Evolutionary conservation across 1,140 invertebrate genomes (phyloP).

Genomic region (Sarcophaga bullata): DNA sequence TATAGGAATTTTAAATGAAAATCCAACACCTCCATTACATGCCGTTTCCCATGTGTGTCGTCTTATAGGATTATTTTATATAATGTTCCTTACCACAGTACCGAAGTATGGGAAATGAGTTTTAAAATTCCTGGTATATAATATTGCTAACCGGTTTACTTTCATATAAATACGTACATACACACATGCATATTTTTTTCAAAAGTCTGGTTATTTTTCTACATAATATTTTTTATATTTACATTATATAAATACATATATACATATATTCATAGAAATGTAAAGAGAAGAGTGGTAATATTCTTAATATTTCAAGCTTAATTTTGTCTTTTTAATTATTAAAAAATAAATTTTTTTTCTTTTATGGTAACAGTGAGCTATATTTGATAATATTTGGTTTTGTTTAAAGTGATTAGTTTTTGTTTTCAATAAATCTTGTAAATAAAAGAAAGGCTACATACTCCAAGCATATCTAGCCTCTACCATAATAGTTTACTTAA

Average conservation of each 20-base stretch:
- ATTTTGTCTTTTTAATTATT: no score
- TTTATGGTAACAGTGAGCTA: not conserved
- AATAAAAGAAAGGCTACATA: no score
- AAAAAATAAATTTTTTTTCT: not conserved
- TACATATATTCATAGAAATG: not conserved
- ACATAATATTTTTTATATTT: constrained; percentile 31
- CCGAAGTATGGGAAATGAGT: constrained; percentile 60
- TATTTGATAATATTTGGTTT: not conserved
- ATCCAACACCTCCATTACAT: constrained; percentile 49
- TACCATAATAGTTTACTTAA: no score
- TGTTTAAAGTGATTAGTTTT: not conserved
- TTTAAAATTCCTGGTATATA: constrained; percentile 50
- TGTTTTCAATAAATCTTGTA: not conserved
- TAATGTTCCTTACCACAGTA: no score
- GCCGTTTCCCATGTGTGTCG: constrained; percentile 56
- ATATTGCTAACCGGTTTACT: not conserved
- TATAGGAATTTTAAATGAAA: constrained; percentile 57
- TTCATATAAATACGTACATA: constrained; percentile 23
- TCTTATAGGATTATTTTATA: constrained; percentile 59
- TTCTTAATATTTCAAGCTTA: constrained; percentile 14
- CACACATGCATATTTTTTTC: constrained; percentile 11
- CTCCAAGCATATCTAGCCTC: no score
- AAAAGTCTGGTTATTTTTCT: not conserved
- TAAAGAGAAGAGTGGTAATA: not conserved
- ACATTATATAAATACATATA: not conserved